Conservation (phyloP, 1,140 invertebrate genomes). For the Brachionus sp. region DNA sequence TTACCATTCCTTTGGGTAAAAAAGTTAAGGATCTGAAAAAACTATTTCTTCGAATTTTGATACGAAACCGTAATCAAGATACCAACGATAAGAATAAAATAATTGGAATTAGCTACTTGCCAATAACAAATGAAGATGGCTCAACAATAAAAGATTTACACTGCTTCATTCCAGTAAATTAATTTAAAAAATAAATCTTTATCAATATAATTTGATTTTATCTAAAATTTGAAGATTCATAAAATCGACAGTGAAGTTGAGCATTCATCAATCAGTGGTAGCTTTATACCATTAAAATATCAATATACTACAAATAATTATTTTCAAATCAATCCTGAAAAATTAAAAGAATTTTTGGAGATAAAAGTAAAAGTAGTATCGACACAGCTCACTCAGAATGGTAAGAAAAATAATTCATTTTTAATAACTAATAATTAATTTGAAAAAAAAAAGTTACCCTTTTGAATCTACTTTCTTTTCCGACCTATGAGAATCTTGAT, state of each 20-base stretch:
- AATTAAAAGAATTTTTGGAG: constrained; percentile 17
- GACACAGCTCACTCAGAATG: constrained; percentile 39
- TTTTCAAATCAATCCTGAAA: not conserved
- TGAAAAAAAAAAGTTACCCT: not conserved
- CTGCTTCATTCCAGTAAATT: constrained; percentile 24
- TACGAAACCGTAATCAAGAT: constrained; percentile 14
- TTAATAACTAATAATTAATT: not conserved
- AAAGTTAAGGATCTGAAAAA: constrained; percentile 36
- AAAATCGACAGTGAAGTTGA: constrained; percentile 18
- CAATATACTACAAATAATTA: not conserved
- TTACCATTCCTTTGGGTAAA: constrained; percentile 16
- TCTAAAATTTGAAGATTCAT: not conserved
- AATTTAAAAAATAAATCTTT: not conserved
- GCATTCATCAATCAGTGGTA: not conserved
- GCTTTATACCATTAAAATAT: not conserved
- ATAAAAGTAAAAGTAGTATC: constrained; percentile 46
- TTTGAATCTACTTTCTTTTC: constrained; percentile 22
- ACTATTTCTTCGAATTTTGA: not conserved
- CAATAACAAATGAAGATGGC: constrained; percentile 42
- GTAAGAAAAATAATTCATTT: not conserved
- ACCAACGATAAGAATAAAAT: constrained; percentile 27
- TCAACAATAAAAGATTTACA: constrained; percentile 29
- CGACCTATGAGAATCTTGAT: not conserved
- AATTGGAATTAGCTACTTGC: constrained; percentile 23
- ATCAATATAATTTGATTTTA: too few relatives aligned